Evolutionary conservation across 2,888 invertebrate species (phyloP).

Genomic region (Polyommatus iphigenia): DNA sequence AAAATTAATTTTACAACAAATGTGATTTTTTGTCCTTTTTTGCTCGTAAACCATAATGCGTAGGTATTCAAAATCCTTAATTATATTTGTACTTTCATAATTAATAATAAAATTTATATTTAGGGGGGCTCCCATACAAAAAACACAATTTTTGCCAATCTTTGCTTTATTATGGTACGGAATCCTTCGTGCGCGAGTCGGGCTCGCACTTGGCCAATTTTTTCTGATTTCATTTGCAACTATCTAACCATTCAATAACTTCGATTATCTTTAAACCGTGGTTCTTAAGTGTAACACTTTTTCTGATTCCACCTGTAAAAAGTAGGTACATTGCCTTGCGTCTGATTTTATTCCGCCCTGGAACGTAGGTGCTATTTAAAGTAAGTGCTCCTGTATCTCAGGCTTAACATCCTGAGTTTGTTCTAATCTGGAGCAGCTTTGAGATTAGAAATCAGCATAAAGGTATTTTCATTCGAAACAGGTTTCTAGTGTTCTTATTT

Average conservation of each 20-base stretch:
- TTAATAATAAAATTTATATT: no score
- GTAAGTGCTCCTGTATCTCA: conserved; percentile 5
- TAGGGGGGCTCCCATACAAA: no score
- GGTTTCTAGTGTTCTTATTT: background rate
- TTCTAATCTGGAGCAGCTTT: background rate
- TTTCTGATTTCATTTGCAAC: background rate
- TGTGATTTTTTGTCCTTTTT: no score
- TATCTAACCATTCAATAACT: background rate
- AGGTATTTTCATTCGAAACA: background rate
- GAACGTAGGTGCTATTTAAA: conserved; percentile 2
- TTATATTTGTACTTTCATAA: no score
- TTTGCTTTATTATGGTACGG: no score
- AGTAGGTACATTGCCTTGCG: background rate
- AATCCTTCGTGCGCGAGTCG: no score
- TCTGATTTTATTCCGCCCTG: background rate
- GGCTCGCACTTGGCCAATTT: background rate
- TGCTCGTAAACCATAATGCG: no score
- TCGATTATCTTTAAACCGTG: background rate
- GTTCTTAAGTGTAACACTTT: background rate
- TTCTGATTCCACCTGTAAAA: conserved; percentile 7
- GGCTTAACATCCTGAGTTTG: background rate
- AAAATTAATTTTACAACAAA: no score
- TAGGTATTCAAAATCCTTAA: no score
- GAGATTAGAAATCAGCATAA: background rate
- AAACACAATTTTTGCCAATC: no score